Evolutionary conservation across 23 tunicate species (phyloP).

Genomic region (Trididemnum nubilum): DNA sequence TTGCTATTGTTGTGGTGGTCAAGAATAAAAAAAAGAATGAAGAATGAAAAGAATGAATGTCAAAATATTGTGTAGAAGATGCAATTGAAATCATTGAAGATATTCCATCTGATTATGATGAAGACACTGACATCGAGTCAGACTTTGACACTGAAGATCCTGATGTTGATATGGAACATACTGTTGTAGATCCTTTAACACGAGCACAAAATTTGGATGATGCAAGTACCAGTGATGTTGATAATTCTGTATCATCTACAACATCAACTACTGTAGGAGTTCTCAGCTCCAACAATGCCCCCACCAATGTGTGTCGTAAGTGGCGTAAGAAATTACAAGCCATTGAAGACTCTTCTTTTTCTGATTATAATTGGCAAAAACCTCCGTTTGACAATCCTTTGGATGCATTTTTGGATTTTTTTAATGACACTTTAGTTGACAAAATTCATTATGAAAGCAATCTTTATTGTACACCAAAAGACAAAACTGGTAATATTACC

Average conservation of each 20-base stretch:
- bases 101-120: slow-evolving; percentile 1
- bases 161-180: not conserved
- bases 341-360: not conserved
- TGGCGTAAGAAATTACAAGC: not conserved
- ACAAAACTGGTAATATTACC: not conserved
- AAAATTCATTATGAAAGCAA: slow-evolving; percentile 18
- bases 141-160: not conserved
- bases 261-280: not conserved
- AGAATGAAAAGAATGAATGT: not conserved
- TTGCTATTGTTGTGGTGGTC: no score
- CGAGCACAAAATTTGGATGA: not conserved
- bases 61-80: not conserved
- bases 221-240: not conserved
- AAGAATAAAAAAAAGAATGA: no score
- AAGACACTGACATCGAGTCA: not conserved
- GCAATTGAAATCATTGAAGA: not conserved
- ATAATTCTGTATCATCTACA: not conserved
- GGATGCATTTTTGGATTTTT: slow-evolving; percentile 6
- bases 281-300: not conserved
- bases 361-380: not conserved
- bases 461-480: slow-evolving; percentile 1
- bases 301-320: not conserved
- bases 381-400: not conserved
- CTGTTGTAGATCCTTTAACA: not conserved
- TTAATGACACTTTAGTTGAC: not conserved